Evolutionary conservation across 2,888 invertebrate genomes (phyloP).

Genomic region (Empis livida): DNA sequence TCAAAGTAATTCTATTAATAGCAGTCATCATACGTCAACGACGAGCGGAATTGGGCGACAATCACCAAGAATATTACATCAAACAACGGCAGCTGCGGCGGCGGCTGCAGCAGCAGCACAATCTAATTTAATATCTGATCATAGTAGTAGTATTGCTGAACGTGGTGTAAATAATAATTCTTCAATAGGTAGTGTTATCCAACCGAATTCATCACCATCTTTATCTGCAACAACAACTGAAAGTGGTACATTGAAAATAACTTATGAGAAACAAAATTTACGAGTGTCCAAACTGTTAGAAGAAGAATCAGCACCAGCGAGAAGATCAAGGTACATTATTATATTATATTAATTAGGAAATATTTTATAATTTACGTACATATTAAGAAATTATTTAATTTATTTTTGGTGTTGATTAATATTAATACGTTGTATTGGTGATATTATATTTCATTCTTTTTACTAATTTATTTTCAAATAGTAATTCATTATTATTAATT

Average conservation of each 20-base stretch:
- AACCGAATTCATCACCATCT: slow-evolving; percentile 15
- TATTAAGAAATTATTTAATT: neutral
- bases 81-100: slow-evolving; percentile 14
- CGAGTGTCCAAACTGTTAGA: slow-evolving; percentile 36
- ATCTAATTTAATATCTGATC: neutral
- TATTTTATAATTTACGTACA: no score
- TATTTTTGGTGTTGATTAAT: no score
- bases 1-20: slow-evolving; percentile 2
- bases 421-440: no score
- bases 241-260: slow-evolving; percentile 40
- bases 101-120: slow-evolving; percentile 4
- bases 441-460: no score
- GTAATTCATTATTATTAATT: no score
- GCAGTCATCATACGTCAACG: slow-evolving; percentile 7
- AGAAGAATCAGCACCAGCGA: slow-evolving; percentile 39
- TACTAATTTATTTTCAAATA: no score
- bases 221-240: slow-evolving; percentile 27
- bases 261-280: slow-evolving; percentile 41
- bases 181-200: neutral
- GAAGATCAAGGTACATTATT: slow-evolving; percentile 42
- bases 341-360: neutral
- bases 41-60: slow-evolving; percentile 16
- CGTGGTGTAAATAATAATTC: neutral
- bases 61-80: slow-evolving; percentile 20
- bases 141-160: neutral